A percentile compares a stretch with the other conserved stretches of the same genome.
phyloP scores from a whole-genome alignment of 2,888 invertebrate genomes.

The Herminia tarsipennalis region DNA sequence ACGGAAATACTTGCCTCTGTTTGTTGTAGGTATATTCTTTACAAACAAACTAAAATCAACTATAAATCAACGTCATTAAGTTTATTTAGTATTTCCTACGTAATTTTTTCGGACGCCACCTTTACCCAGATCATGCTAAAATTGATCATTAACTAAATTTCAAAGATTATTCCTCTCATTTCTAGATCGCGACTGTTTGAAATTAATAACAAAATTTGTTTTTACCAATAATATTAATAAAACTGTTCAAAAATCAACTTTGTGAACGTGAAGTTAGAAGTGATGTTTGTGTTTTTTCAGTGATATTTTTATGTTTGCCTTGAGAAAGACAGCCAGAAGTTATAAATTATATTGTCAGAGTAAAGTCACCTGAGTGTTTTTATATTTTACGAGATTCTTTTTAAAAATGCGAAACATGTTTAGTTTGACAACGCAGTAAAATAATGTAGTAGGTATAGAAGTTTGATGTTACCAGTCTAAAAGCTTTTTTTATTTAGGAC shows the following conservation, averaged over 20 bases:
- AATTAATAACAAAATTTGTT: slow-evolving; percentile 35
- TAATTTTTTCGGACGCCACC: slow-evolving; percentile 42
- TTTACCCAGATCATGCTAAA: slow-evolving; percentile 34
- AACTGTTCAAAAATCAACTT: slow-evolving; percentile 15
- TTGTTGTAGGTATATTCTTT: slow-evolving; percentile 35
- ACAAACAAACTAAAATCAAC: slow-evolving; percentile 48
- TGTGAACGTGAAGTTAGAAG: not conserved
- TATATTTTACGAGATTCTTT: slow-evolving; percentile 56
- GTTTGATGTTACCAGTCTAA: slow-evolving; percentile 36
- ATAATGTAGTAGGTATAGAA: slow-evolving; percentile 37
- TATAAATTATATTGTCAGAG: slow-evolving; percentile 63
- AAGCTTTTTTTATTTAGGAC: slow-evolving; percentile 38
- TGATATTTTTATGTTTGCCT: slow-evolving; percentile 19
- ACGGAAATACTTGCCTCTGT: slow-evolving; percentile 32
- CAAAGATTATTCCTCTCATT: slow-evolving; percentile 57
- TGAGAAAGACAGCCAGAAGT: slow-evolving; percentile 41
- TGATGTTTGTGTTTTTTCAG: not conserved
- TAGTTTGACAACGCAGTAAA: slow-evolving; percentile 50
- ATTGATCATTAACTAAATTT: slow-evolving; percentile 57
- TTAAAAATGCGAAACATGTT: slow-evolving; percentile 59
- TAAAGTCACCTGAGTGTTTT: slow-evolving; percentile 69
- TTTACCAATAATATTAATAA: not conserved
- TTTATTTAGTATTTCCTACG: slow-evolving; percentile 49
- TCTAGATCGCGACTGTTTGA: slow-evolving; percentile 48
- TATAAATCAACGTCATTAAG: slow-evolving; percentile 47